Conservation (phyloP, 2,797 vertebrate genomes). For the Oceanodroma leucorhoa region DNA sequence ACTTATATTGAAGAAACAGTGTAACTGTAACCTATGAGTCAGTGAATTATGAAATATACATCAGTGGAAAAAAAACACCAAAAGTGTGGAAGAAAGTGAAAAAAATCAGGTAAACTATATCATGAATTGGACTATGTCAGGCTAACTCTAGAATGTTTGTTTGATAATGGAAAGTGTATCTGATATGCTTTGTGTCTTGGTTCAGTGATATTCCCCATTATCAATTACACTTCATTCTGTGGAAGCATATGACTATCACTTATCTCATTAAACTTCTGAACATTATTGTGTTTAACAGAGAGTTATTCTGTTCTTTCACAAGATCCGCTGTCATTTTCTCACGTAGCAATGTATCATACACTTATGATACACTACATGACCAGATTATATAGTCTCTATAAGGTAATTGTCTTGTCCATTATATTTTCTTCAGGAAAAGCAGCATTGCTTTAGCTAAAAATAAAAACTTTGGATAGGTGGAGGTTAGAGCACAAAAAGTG, state of each 20-base stretch:
- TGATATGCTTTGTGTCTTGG: not conserved
- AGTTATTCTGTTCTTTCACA: not conserved
- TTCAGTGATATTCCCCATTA: not conserved
- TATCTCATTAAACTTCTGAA: not conserved
- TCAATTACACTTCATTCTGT: not conserved
- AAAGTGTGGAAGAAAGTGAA: not conserved
- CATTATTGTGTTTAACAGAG: not conserved
- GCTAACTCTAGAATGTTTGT: not conserved
- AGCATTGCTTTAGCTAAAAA: not conserved
- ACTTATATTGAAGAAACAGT: not conserved
- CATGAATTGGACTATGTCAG: not conserved
- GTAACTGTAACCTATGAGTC: not conserved
- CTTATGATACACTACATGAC: not conserved
- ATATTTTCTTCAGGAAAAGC: not conserved
- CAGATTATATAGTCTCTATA: not conserved
- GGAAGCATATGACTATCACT: not conserved
- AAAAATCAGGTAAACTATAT: not conserved
- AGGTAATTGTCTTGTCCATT: not conserved
- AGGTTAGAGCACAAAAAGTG: not conserved
- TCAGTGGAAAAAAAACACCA: not conserved
- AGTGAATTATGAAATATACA: not conserved
- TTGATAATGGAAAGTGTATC: not conserved
- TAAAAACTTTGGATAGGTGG: not conserved
- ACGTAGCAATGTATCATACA: accelerated
- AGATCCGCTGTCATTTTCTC: not conserved